Evolutionary conservation across 2,797 vertebrate genomes (phyloP), one percentile per base, ranked within the genome.

Genomic region (Sebastes nivosus): DNA sequence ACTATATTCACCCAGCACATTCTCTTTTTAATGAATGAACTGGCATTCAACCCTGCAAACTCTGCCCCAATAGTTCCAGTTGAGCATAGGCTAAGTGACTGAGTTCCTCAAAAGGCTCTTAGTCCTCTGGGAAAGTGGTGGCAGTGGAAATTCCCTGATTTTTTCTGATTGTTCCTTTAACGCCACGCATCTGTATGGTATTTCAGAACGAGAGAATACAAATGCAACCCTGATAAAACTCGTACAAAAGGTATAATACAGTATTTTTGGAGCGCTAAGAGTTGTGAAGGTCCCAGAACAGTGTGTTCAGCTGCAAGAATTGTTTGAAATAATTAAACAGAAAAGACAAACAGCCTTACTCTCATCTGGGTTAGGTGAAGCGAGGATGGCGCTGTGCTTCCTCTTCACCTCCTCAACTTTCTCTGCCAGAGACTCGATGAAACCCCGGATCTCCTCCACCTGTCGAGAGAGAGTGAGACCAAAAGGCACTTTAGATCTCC

Each of bases 401-500:
- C 97, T 95, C 90, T 99, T 99, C 90, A 99, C 97, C 93, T 99
- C 98, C 81, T 99, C 97, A 74, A 99, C 98, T 1, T 98, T 99
- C 92, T 99, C 98, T 0, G 97, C 95, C 76, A 99, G 95, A 77
- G 97, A 97, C 89, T 99, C 97, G 2, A 98, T 99, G 89, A 96
- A 98, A 50, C 97, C 96, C 2, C 97, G 96, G 80, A 99, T 99
- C 95, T 99, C 98, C 87, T 99, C 98, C 91, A 99, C 98, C 98
- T 99, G 85, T 65, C 18, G 52, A 66, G 65, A 75, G 12, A 86
- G 42, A 69, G 30, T 54, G 10, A 67, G 52, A 74, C 22, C 24
- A 36, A 77, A 36, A 69, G 75, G 54, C 61, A 64, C 69, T 82
- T 88, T 54, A 87, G 69, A 82, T 50, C 25, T 70, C 75, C 4